These are phyloP conservation scores for Enoplosus armatus DNA, from an alignment of 2,797 vertebrate species.

Conservation along the genomic window DNA sequence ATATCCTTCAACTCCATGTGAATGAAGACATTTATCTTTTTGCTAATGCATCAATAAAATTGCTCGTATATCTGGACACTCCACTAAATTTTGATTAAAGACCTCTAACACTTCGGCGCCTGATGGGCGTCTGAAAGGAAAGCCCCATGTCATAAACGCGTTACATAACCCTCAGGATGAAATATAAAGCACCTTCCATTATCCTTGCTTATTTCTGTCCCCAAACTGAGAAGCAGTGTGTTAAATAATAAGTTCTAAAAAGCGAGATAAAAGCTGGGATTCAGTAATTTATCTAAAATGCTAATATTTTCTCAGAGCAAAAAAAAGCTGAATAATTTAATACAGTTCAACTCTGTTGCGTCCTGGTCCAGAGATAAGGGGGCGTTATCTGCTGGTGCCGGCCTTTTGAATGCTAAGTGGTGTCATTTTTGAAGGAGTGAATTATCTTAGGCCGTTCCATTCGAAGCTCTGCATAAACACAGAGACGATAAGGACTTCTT, in stretches of 20 bases:
- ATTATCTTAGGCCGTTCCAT: conserved; percentile 60
- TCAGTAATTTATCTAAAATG: conserved; percentile 72
- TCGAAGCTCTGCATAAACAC: conserved; percentile 66
- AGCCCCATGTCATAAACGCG: conserved; percentile 66
- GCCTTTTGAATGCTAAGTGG: conserved; percentile 71
- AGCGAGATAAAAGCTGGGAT: conserved; percentile 62
- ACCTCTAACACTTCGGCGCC: conserved; percentile 55
- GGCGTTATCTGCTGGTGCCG: conserved; percentile 53
- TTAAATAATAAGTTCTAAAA: conserved; percentile 64
- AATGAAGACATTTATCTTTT: conserved; percentile 67
- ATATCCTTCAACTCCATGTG: conserved; percentile 33
- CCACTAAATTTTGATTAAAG: conserved; percentile 77
- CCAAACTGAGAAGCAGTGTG: conserved; percentile 26
- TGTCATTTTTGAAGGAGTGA: conserved; percentile 48
- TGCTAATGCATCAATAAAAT: conserved; percentile 70
- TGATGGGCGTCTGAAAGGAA: conserved; percentile 66
- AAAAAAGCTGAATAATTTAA: conserved; percentile 62
- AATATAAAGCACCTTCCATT: conserved; percentile 64
- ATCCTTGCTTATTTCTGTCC: conserved; percentile 50
- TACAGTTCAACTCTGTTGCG: conserved; percentile 65
- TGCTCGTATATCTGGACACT: conserved; percentile 74
- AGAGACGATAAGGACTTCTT: conserved; percentile 70
- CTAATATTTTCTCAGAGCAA: conserved; percentile 61
- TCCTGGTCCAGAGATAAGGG: conserved; percentile 66
- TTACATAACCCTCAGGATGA: conserved; percentile 66